Evolutionary conservation across 2,113 vertebrate species (phyloP), one percentile per base, ranked within the genome.

Genomic region (Anolis sagrei): DNA sequence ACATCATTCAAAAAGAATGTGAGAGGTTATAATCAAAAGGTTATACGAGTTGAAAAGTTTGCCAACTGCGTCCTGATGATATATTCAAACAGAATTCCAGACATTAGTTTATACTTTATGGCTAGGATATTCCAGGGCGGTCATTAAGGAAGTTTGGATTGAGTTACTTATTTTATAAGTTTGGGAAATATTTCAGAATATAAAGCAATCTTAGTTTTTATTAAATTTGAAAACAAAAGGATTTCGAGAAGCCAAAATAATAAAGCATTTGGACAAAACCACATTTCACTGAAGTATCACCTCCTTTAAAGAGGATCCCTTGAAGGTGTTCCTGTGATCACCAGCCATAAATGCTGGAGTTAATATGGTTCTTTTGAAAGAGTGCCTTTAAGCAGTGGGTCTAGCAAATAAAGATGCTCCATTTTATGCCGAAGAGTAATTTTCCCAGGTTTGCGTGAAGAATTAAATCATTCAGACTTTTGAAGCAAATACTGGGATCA

Each of bases 1-100:
- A 85, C 75, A n/a, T 93, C 75, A 89, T n/a, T 18, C 54, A 77
- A 44, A 88, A 93, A 86, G 74, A 88, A 88, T 66, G 32, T 62
- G 64, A 80, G 25, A 48, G 39, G 34, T 72, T 89, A 23, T 76
- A 81, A 89, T 49, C 84, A 86, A 68, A 76, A 49, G 48, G 18
- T 85, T 79, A 19, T 0, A 68, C 23, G 5, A 48, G 2, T 83
- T 11, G 62, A 86, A 51, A 25, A 13, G 70, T 90, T 85, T 82
- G 70, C 18, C 7, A 32, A 49, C 73, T 44, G 11, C 23, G 75
- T 88, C 19, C 13, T 73, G 39, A 79, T 34, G 2, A 18, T 39
- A 25, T 58, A 13, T 32, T 39, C 25, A 80, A 69, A 73, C 29
- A 29, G 4, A 89, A 54, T 1, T 86, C 13, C 70, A 79, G 36